Percentiles rank a stretch among this genome's conserved stretches.
phyloP scores from a whole-genome alignment of 2,797 vertebrate genomes.

The Pantherophis alleghaniensis region DNA sequence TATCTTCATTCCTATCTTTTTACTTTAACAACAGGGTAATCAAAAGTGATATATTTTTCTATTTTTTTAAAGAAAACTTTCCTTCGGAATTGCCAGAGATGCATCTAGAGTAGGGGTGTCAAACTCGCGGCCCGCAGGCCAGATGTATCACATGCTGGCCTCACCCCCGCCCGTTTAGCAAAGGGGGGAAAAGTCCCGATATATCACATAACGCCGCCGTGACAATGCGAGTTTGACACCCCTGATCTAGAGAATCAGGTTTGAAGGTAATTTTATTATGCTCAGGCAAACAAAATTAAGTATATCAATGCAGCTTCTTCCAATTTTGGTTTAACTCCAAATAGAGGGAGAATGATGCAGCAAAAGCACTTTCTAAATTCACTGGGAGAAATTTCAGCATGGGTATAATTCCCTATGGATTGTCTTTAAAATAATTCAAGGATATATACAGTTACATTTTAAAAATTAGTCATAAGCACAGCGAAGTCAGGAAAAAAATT shows the following conservation, averaged over 20 bases:
- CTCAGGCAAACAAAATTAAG: background rate
- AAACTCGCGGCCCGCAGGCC: too few species aligned
- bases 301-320: slow-evolving; percentile 31
- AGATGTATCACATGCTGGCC: too few species aligned
- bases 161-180: too few species aligned
- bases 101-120: background rate
- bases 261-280: background rate
- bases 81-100: background rate
- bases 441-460: background rate
- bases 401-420: background rate
- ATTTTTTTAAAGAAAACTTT: slow-evolving; percentile 5
- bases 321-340: background rate
- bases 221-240: too few species aligned
- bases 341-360: background rate
- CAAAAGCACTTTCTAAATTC: background rate
- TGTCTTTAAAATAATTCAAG: background rate
- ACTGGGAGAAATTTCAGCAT: background rate
- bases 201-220: too few species aligned
- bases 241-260: background rate
- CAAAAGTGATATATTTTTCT: background rate
- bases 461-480: background rate
- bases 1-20: background rate
- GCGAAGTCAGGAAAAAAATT: background rate
- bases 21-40: background rate
- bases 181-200: too few species aligned